Percentiles rank a stretch among this genome's conserved stretches.
Evolutionary conservation across 2,888 invertebrate genomes (phyloP).

Genomic region (Bunonema sp.): DNA sequence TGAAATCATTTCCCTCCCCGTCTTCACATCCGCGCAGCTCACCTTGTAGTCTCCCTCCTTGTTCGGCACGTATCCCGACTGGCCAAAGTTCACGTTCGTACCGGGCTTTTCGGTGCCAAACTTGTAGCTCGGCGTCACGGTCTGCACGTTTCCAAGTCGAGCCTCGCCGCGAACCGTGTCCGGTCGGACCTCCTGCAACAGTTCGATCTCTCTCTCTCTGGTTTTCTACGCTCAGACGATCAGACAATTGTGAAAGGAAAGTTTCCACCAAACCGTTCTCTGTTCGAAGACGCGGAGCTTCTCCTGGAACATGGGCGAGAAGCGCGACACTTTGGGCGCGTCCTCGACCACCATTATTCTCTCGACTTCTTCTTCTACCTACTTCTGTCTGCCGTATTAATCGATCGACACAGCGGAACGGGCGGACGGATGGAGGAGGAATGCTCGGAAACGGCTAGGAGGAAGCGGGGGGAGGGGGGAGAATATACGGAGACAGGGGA

Average conservation of each 20-base stretch:
- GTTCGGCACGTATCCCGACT: slow-evolving; percentile 19
- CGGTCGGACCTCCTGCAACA: slow-evolving; percentile 19
- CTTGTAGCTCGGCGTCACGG: slow-evolving; percentile 39
- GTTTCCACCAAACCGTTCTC: not conserved
- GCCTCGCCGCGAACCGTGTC: slow-evolving; percentile 16
- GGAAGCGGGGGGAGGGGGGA: too few relatives aligned
- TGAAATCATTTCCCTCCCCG: too few relatives aligned
- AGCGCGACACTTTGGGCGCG: too few relatives aligned
- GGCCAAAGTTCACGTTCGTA: slow-evolving; percentile 12
- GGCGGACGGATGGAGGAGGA: too few relatives aligned
- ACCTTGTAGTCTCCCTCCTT: slow-evolving; percentile 37
- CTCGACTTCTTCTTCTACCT: slow-evolving; percentile 1
- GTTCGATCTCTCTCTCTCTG: not conserved
- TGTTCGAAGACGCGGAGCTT: too few relatives aligned
- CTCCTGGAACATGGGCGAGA: too few relatives aligned
- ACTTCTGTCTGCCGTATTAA: slow-evolving; percentile 2
- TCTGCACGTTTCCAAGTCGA: slow-evolving; percentile 15
- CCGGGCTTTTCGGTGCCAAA: slow-evolving; percentile 26
- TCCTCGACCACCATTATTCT: too few relatives aligned
- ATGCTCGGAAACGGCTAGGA: too few relatives aligned
- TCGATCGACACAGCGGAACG: too few relatives aligned
- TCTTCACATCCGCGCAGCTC: too few relatives aligned
- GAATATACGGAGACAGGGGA: too few relatives aligned
- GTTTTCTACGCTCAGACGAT: not conserved
- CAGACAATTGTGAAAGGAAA: not conserved